Evolutionary conservation across 2,113 vertebrate genomes (phyloP).

Genomic region (human): DNA sequence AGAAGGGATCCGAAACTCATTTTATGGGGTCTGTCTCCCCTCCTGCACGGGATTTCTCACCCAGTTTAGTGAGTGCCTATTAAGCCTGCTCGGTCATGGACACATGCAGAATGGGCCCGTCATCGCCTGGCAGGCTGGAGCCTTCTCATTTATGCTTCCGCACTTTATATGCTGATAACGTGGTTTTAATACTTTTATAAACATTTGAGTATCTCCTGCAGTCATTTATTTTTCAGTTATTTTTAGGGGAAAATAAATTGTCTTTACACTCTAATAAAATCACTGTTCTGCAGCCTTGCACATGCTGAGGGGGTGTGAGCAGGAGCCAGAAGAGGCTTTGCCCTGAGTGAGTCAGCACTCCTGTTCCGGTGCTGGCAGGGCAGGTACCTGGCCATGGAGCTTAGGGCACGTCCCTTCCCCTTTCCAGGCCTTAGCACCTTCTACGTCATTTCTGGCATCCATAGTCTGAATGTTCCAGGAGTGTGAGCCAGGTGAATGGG

Average conservation of each 20-base stretch:
- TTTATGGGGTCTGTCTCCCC: not conserved
- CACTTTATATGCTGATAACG: not conserved
- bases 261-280: constrained; percentile 17
- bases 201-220: not conserved
- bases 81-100: accelerated
- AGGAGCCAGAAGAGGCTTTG: not conserved
- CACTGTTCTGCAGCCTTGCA: not conserved
- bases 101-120: accelerated
- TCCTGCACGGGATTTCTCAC: accelerated
- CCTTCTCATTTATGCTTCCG: not conserved
- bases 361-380: not conserved
- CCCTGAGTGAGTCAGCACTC: accelerated
- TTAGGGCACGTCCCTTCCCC: not conserved
- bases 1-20: not conserved
- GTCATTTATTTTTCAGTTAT: constrained; percentile 59
- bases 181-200: constrained; percentile 38
- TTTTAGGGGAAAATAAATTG: constrained; percentile 49
- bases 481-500: not conserved
- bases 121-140: accelerated
- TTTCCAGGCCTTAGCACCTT: not conserved
- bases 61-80: not conserved
- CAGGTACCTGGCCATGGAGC: not conserved
- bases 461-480: not conserved
- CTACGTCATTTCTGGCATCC: not conserved
- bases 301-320: not conserved